These are phyloP conservation scores for Drosophila rellima DNA, from an alignment of 2,888 invertebrate species.

Conservation along the genomic window DNA sequence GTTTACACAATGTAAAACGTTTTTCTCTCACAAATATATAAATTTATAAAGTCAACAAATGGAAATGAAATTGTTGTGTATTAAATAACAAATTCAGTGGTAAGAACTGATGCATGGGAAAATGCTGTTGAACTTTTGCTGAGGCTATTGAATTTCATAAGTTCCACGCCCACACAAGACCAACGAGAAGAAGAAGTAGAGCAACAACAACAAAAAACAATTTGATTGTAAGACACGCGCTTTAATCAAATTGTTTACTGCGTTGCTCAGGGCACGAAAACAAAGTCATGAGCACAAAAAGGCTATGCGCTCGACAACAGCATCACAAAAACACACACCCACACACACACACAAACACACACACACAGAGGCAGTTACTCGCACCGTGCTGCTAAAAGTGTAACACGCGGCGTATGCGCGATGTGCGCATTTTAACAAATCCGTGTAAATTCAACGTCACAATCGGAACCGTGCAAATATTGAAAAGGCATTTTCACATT, in stretches of 20 bases:
- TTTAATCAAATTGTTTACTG: constrained; percentile 69
- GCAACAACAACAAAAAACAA: constrained; percentile 10
- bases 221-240: constrained; percentile 59
- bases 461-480: constrained; percentile 53
- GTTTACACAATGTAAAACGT: constrained; percentile 30
- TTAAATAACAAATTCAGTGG: constrained; percentile 16
- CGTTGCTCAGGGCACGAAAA: constrained; percentile 52
- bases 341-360: constrained; percentile 4
- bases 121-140: constrained; percentile 29
- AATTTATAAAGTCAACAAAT: constrained; percentile 2
- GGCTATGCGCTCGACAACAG: constrained; percentile 29
- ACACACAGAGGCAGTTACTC: constrained; percentile 25
- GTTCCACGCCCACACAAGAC: constrained; percentile 4
- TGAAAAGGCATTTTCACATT: constrained; percentile 57
- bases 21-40: constrained; percentile 3
- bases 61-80: constrained; percentile 4
- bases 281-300: constrained; percentile 56
- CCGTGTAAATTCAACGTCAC: constrained; percentile 57
- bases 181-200: background rate
- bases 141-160: constrained; percentile 2
- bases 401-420: constrained; percentile 68
- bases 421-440: constrained; percentile 72
- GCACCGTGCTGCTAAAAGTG: constrained; percentile 68
- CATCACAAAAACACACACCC: constrained; percentile 9
- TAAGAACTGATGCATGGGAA: background rate